Base-by-base conservation (phyloP, 2,797 vertebrate genomes). In the Falco novaeseelandiae region DNA sequence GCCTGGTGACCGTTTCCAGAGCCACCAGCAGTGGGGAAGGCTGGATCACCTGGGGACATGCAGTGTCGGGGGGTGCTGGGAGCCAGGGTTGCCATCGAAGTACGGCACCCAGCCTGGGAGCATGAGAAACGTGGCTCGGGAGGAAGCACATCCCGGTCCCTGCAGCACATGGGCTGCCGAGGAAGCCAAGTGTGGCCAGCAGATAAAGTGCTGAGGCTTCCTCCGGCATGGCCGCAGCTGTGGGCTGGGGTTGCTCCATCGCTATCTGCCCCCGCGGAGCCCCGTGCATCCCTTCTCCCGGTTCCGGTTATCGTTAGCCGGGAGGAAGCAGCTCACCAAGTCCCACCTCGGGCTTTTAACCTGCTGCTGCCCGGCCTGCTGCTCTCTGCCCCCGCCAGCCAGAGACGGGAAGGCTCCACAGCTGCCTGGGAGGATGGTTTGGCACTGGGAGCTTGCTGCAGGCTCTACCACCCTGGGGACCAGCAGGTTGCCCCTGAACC, bases 141-240 rank as follows among this genome's bases (percentile, higher is more conserved):
- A 85, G 78, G 94, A 95, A 82, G 59, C 80, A 62, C 1, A 1
- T 42, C 54, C 27, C 0, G 0, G 46, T 79, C 46, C 59, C n/a
- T 44, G 69, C 40, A 76, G 78, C 46, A 18, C 36, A 49, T 78
- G 34, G 30, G 32, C 71, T 93, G 76, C 93, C 69, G 26, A 96
- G 87, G 83, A 93, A 95, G 83, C 81, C 0, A 2, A 84, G 74
- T 90, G 95, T 44, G 83, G 73, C 69, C 40, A 65, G 80, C 80
- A 96, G 97, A 97, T 97, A 97, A 93, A 5, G 34, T 22, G 14
- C 65, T 0, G 8, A 73, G 76, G 90, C 59, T 97, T 96, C 97
- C 90, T 95, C 67, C 0, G 0, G 52, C 74, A 11, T 11, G 0
- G 12, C 72, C 27, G 5, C 66, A 66, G 90, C 90, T 40, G 48